Percentiles rank a stretch among this genome's conserved stretches.
These are phyloP conservation scores for Teleiodes luculella DNA, from an alignment of 2,888 invertebrate species.

Conservation along the genomic window DNA sequence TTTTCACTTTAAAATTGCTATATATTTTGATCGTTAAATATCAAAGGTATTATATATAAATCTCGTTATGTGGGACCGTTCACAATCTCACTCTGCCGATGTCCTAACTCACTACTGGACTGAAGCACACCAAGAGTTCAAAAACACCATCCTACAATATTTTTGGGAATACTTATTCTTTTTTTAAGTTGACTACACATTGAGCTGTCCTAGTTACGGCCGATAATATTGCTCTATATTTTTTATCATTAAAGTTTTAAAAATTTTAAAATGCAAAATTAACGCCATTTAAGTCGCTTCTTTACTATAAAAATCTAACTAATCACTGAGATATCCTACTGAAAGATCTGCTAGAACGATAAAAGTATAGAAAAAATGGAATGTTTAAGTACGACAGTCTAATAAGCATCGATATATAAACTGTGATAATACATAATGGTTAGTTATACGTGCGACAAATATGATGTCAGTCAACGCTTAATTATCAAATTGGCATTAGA, in stretches of 20 bases:
- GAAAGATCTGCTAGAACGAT: conserved; percentile 50
- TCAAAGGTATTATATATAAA: not conserved
- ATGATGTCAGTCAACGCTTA: conserved; percentile 69
- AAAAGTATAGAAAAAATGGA: conserved; percentile 68
- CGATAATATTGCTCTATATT: conserved; percentile 47
- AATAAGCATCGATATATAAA: conserved; percentile 55
- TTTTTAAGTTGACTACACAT: conserved; percentile 64
- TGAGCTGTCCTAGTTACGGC: conserved; percentile 73
- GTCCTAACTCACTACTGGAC: conserved; percentile 67
- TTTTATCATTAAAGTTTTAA: conserved; percentile 39
- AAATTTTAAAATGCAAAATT: conserved; percentile 58
- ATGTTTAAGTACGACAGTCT: conserved; percentile 76
- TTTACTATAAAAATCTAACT: conserved; percentile 56
- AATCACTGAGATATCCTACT: conserved; percentile 49
- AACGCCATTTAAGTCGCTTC: conserved; percentile 47
- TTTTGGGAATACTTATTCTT: conserved; percentile 62
- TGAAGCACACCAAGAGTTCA: conserved; percentile 75
- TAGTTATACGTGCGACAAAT: conserved; percentile 52
- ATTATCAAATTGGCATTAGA: conserved; percentile 48
- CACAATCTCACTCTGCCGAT: conserved; percentile 32
- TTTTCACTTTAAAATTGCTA: not conserved
- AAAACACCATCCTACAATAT: conserved; percentile 71
- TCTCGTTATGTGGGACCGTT: not conserved
- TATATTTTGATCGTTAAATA: not conserved
- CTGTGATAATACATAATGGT: conserved; percentile 37